Evolutionary conservation across 2,888 invertebrate genomes (phyloP).

Genomic region (Yponomeuta malinellus): DNA sequence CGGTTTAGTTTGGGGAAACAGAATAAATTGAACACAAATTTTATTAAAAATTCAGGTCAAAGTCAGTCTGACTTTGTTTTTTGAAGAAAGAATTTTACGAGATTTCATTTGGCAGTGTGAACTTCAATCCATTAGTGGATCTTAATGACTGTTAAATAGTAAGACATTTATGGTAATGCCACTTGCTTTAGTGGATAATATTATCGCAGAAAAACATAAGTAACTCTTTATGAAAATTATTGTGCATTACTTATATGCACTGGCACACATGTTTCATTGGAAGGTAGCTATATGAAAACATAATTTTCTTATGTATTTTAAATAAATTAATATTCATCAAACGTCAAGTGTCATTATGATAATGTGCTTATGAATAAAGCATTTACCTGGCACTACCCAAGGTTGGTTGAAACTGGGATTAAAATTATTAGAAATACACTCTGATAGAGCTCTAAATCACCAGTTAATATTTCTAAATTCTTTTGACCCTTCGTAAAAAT

Average conservation of each 20-base stretch:
- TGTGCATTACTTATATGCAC: too few species aligned
- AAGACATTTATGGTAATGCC: not conserved
- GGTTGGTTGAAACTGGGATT: not conserved
- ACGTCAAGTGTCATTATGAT: not conserved
- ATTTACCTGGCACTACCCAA: not conserved
- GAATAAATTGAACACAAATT: too few species aligned
- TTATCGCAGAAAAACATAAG: not conserved
- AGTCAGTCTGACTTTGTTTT: too few species aligned
- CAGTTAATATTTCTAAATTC: too few species aligned
- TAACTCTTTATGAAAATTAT: not conserved
- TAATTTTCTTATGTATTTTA: not conserved
- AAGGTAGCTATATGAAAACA: too few species aligned
- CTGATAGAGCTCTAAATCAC: too few species aligned
- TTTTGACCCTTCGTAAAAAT: not conserved
- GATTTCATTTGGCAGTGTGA: too few species aligned
- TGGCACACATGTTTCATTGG: too few species aligned
- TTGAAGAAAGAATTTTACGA: too few species aligned
- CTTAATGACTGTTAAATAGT: not conserved
- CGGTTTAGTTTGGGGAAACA: too few species aligned
- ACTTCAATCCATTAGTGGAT: not conserved
- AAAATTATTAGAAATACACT: not conserved
- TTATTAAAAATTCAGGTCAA: too few species aligned
- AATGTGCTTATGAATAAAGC: not conserved
- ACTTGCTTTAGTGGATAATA: not conserved
- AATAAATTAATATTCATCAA: conserved; percentile 4